Base-by-base conservation (phyloP, 2,888 invertebrate genomes). In the Synergus gifuensis region DNA sequence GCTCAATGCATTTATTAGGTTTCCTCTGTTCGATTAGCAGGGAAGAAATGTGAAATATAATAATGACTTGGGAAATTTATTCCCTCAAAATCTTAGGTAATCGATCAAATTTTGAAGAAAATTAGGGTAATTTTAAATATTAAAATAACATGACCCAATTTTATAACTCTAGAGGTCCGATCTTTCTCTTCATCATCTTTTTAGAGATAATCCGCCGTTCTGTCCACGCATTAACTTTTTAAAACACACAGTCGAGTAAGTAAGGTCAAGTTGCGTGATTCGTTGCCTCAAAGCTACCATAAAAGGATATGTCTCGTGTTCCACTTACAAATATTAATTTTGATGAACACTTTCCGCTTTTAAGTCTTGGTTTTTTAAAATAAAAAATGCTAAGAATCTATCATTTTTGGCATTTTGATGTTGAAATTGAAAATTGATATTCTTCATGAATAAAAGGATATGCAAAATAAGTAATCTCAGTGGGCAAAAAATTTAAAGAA, bases 281-380 rank as follows among this genome's bases (percentile, higher is more conserved):
- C 86, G 85, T 66, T 82, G 79, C 81, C 80, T 82, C 84, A 87
- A 85, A 86, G 82, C 69, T 86, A 76, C 89, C 89, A 66, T 90
- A 89, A 86, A 90, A 88, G 89, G 90, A 79, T 82, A 85, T 87
- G 88, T 87, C 88, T 88, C 83, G 85, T 84, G 89, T 86, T 85
- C 88, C 83, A 89, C 85, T 89, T 89, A 77, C 79, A 80, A 81
- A 81, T 80, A 78, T 81, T 76, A 78, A 81, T 82, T 82, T 81
- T 78, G 79, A 78, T 62, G 22, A n/a, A 49, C 42, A 62, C 64
- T 62, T 67, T 76, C 40, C 22, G 67, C 78, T 73, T 76, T 64
- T 46, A 78, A 28, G 28, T 0, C 28, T 28, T 28, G 28, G 0
- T 28, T 28, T 28, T 28, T 28, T 28, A 28, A 28, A 28, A 28